Conservation (phyloP, 2,113 vertebrate species). For the Pteruthius melanotis region DNA sequence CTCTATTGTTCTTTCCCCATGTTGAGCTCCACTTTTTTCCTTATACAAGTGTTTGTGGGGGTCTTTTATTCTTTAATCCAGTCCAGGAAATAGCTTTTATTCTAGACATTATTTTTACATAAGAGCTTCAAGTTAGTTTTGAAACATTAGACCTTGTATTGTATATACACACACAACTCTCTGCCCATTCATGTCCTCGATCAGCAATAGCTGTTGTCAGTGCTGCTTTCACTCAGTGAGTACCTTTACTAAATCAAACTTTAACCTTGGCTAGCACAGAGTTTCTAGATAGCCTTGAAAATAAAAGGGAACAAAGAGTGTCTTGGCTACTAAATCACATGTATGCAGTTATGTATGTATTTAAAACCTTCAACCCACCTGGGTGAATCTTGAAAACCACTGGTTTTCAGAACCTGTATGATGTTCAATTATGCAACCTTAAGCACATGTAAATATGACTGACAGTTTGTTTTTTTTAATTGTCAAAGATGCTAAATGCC, state of each 20-base stretch:
- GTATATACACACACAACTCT: neutral
- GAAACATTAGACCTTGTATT: neutral
- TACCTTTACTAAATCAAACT: constrained; percentile 37
- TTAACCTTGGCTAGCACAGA: neutral
- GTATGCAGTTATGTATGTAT: constrained; percentile 34
- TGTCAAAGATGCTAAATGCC: constrained; percentile 69
- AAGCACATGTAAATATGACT: constrained; percentile 82
- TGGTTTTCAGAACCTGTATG: constrained; percentile 55
- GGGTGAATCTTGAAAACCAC: constrained; percentile 63
- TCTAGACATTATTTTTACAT: constrained; percentile 5
- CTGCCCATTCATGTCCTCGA: constrained; percentile 11
- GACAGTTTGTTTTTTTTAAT: constrained; percentile 51
- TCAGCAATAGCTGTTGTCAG: neutral
- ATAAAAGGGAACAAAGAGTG: constrained; percentile 7
- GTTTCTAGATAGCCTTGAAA: constrained; percentile 33
- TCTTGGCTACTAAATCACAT: constrained; percentile 47
- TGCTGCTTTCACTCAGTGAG: constrained; percentile 16
- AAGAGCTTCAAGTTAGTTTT: neutral
- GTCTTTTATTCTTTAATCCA: neutral
- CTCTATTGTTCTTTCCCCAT: constrained; percentile 17
- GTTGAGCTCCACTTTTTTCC: neutral
- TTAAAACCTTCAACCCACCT: constrained; percentile 18
- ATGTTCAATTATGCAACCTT: constrained; percentile 72
- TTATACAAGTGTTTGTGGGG: neutral
- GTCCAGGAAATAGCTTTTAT: constrained; percentile 5